Base-by-base conservation (phyloP, 1,140 invertebrate species). In the Berghia stephanieae region DNA sequence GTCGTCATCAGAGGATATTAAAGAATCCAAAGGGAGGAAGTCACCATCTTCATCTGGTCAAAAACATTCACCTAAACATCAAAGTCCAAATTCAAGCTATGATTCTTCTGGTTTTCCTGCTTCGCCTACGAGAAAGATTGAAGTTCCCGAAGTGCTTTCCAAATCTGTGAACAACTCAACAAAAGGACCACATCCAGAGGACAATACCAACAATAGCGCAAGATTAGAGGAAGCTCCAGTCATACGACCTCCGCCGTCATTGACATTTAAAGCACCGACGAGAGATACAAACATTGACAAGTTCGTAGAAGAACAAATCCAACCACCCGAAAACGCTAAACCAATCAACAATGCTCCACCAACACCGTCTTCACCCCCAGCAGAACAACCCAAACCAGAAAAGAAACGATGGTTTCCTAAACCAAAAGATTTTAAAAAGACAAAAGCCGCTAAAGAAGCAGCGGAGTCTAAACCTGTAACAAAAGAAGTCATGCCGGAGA, bases 341-440 rank as follows among this genome's bases (percentile, higher is more conserved):
- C 57, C 57, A 63, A 63, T 24, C 57, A 16, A 63, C 8, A 16
- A 16, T 3, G 21, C 2, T 13, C 31, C 70, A 40, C 27, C 44
- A 18, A 38, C 31, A 73, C 24, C 55, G 2, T 40, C 52, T 38
- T 10, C 36, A 38, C 18, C 13, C 18, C 34, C 38, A 2, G 13
- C 31, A 34, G 5, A 5, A 1, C 52, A 60, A 5, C 60, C 60
- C 5, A 10, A 67, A 18, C 42, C 74, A 10, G 74, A 76, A 31
- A 76, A 76, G 63, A 76, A 76, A 31, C 27, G 43, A 1, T 76
- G 74, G 74, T 76, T 76, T 49, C 74, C 74, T n/a, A 76, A 76
- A 76, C 38, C 74, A 18, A 68, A 63, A 34, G 16, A 6, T 2
- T 63, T 38, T 10, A 68, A 68, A 68, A 8, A 60, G 27, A 38